These are phyloP conservation scores for Drosophila picticornis DNA, from an alignment of 2,888 invertebrate species.

Conservation along the genomic window DNA sequence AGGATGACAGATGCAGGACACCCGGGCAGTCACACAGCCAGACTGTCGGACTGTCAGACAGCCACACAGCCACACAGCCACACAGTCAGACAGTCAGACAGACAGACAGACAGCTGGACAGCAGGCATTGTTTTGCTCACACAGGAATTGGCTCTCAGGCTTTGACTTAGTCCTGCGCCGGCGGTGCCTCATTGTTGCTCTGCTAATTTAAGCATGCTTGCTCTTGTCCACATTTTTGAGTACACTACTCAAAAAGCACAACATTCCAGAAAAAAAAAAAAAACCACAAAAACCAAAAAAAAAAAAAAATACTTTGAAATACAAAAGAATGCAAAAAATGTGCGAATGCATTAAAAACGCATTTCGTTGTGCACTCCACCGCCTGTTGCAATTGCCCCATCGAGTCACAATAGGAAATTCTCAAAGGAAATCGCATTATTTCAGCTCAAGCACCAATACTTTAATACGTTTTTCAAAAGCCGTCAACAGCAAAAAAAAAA, in stretches of 20 bases:
- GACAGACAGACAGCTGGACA: neutral
- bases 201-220: conserved; percentile 60
- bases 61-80: neutral
- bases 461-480: conserved; percentile 27
- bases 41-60: neutral
- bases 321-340: conserved; percentile 32
- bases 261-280: conserved; percentile 1
- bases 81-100: neutral
- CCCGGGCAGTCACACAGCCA: neutral
- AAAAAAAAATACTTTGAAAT: conserved; percentile 11
- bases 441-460: conserved; percentile 45
- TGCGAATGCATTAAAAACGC: conserved; percentile 47
- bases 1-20: conserved; percentile 27
- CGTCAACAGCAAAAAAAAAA: conserved; percentile 15
- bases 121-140: conserved; percentile 18
- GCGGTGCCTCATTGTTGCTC: conserved; percentile 24
- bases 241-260: conserved; percentile 40
- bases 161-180: conserved; percentile 9
- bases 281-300: neutral
- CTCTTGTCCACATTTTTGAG: conserved; percentile 36
- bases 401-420: conserved; percentile 18
- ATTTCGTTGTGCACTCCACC: conserved; percentile 53
- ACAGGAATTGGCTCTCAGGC: conserved; percentile 61
- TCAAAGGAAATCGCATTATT: conserved; percentile 27
- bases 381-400: conserved; percentile 59